Percentiles rank a stretch among this genome's conserved stretches.
phyloP scores from a whole-genome alignment of 2,888 invertebrate species.

The Germaria angustata region DNA sequence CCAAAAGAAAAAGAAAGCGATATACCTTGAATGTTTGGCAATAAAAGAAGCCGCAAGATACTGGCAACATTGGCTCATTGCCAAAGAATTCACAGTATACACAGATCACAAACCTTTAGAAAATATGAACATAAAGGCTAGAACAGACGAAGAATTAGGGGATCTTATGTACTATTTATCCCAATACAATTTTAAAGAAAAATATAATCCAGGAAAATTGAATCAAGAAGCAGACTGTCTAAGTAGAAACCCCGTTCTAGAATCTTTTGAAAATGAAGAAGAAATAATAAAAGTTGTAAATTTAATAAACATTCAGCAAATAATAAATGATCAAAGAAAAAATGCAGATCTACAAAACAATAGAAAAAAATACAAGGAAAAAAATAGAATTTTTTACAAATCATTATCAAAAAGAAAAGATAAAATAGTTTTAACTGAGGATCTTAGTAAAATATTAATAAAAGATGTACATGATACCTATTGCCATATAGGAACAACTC shows the following conservation, averaged over 20 bases:
- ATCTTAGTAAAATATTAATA: conserved; percentile 55
- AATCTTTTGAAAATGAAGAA: conserved; percentile 29
- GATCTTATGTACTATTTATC: conserved; percentile 54
- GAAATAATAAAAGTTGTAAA: conserved; percentile 42
- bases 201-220: conserved; percentile 49
- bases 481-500: conserved; percentile 61
- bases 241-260: conserved; percentile 64
- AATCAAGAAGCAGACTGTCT: conserved; percentile 57
- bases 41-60: conserved; percentile 59
- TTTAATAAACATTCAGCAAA: conserved; percentile 33
- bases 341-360: conserved; percentile 12
- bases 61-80: conserved; percentile 64
- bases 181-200: conserved; percentile 56
- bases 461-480: conserved; percentile 53
- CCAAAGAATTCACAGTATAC: conserved; percentile 60
- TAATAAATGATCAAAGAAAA: conserved; percentile 31
- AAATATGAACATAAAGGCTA: no score
- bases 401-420: conserved; percentile 46
- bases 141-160: no score
- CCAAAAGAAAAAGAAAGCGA: no score
- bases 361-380: conserved; percentile 27
- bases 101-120: no score
- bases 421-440: conserved; percentile 63
- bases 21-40: no score
- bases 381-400: conserved; percentile 42